These are phyloP conservation scores for Pangasius sanitwongsei DNA, from an alignment of 2,797 vertebrate genomes.

Conservation along the genomic window DNA sequence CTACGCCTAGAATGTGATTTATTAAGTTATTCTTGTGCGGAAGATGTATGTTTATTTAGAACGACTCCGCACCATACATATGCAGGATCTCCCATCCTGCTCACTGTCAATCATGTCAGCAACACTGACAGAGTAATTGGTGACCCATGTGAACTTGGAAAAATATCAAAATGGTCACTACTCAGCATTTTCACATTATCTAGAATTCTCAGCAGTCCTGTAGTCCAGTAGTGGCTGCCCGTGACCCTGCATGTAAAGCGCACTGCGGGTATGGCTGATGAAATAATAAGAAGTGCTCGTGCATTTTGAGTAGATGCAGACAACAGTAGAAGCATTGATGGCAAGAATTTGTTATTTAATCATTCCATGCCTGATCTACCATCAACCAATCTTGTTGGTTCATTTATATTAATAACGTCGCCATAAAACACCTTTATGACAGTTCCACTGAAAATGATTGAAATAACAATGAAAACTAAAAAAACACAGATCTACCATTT, in stretches of 20 bases:
- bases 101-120: neutral
- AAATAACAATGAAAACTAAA: neutral
- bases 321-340: neutral
- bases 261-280: neutral
- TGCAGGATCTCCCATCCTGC: neutral
- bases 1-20: neutral
- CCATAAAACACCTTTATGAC: neutral
- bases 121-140: neutral
- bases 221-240: too few relatives aligned
- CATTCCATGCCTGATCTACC: neutral
- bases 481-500: neutral
- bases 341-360: neutral
- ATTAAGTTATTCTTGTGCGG: neutral
- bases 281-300: constrained; percentile 5
- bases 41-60: neutral
- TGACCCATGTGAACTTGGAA: neutral
- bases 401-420: neutral
- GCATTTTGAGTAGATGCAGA: neutral
- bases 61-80: neutral
- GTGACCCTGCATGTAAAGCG: neutral
- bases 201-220: neutral
- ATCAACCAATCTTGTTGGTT: neutral
- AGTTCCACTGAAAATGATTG: neutral
- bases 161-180: neutral
- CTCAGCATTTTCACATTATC: neutral